These are phyloP conservation scores for Campylomormyrus numenius DNA, from an alignment of 2,113 vertebrate species.

Conservation along the genomic window DNA sequence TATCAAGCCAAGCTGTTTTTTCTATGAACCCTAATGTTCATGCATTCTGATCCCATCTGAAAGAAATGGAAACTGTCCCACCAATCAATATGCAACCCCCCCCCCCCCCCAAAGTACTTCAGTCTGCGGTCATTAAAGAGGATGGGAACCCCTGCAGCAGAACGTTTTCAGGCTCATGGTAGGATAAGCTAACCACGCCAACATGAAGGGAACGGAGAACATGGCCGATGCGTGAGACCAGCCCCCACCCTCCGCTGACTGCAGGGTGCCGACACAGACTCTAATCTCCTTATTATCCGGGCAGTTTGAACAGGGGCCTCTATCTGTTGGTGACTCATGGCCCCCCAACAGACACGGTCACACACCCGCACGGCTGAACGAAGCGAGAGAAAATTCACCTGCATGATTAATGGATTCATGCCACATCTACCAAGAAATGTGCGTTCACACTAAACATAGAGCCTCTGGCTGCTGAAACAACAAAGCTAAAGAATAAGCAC, in stretches of 20 bases:
- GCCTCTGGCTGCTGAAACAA: background rate
- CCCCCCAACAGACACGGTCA: background rate
- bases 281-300: conserved; percentile 16
- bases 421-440: background rate
- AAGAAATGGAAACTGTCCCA: background rate
- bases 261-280: conserved; percentile 16
- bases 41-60: background rate
- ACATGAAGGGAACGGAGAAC: background rate
- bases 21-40: background rate
- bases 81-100: background rate
- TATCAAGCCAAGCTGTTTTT: background rate
- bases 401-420: background rate
- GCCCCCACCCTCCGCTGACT: background rate
- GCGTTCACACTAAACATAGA: background rate
- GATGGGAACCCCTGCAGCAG: background rate
- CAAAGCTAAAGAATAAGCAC: background rate
- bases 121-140: background rate
- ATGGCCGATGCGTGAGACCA: background rate
- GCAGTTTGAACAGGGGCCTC: background rate
- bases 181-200: background rate
- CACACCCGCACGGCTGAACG: background rate
- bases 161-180: background rate
- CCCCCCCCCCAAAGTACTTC: background rate
- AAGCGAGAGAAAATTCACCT: background rate
- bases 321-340: background rate